Percentiles rank a stretch among this genome's conserved stretches.
These are phyloP conservation scores for Nothocercus nigrocapillus DNA, from an alignment of 2,113 vertebrate species.

Conservation along the genomic window DNA sequence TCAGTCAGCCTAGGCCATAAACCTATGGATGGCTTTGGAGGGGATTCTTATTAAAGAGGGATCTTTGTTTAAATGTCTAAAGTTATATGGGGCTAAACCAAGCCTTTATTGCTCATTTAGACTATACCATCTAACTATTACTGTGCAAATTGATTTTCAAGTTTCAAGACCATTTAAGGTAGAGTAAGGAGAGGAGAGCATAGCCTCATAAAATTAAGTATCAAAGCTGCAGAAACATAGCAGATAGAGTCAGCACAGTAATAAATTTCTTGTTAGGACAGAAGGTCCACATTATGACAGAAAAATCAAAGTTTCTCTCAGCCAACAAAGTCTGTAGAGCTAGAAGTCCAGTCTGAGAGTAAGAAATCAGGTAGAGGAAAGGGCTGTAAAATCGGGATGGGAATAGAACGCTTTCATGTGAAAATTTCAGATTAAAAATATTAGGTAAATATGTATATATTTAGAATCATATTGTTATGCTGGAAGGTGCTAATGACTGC, in stretches of 20 bases:
- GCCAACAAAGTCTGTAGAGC: rapidly evolving
- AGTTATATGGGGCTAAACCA: not conserved
- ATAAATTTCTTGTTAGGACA: not conserved
- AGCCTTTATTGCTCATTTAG: not conserved
- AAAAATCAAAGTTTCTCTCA: not conserved
- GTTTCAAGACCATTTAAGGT: not conserved
- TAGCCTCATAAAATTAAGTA: not conserved
- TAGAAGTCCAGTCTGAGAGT: not conserved
- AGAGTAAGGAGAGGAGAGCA: not conserved
- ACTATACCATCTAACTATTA: not conserved
- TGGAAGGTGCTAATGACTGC: not conserved
- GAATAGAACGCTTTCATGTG: not conserved
- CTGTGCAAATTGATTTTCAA: not conserved
- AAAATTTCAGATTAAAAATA: not conserved
- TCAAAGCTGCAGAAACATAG: not conserved
- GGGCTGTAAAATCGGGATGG: not conserved
- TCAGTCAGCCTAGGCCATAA: not conserved
- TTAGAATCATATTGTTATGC: not conserved
- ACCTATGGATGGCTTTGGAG: not conserved
- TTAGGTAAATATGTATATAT: not conserved
- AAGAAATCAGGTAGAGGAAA: not conserved
- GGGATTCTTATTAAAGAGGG: not conserved
- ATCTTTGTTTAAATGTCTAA: not conserved
- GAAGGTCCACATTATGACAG: not conserved
- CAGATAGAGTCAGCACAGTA: not conserved